These are phyloP conservation scores for Stichopus horrens DNA, from an alignment of 53 echinoderm and acorn worm genomes.

Conservation along the genomic window DNA sequence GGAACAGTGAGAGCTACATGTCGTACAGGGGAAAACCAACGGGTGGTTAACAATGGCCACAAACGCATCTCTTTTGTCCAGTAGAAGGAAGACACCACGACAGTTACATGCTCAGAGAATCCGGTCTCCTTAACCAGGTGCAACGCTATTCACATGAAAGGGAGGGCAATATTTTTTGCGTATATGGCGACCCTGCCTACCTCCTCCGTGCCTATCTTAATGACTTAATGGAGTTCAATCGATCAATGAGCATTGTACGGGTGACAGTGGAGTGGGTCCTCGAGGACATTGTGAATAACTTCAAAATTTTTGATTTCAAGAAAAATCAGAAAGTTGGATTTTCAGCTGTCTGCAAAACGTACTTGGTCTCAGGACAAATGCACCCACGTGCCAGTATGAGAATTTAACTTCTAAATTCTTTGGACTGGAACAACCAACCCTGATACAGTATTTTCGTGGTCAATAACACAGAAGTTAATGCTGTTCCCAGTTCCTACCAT, in stretches of 20 bases:
- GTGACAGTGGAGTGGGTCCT: slow-evolving; percentile 63
- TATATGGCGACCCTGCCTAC: slow-evolving; percentile 67
- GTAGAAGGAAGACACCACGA: too few relatives aligned
- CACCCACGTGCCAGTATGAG: slow-evolving; percentile 48
- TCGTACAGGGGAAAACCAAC: too few relatives aligned
- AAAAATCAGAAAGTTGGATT: slow-evolving; percentile 55
- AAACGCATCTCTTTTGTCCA: too few relatives aligned
- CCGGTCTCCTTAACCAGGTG: too few relatives aligned
- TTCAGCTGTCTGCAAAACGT: slow-evolving; percentile 55
- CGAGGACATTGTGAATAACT: slow-evolving; percentile 51
- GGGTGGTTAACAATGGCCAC: too few relatives aligned
- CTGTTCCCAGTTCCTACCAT: too few relatives aligned
- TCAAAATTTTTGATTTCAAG: slow-evolving; percentile 36
- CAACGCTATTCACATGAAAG: slow-evolving; percentile 47
- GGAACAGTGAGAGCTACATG: too few relatives aligned
- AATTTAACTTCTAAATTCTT: slow-evolving; percentile 11
- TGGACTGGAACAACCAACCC: neutral
- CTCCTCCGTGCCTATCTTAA: slow-evolving; percentile 62
- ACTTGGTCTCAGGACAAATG: slow-evolving; percentile 56
- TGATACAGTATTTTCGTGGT: neutral
- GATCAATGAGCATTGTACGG: slow-evolving; percentile 54
- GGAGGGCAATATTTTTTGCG: slow-evolving; percentile 49
- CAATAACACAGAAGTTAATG: neutral
- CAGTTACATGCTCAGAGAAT: too few relatives aligned
- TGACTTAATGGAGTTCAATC: slow-evolving; percentile 55